Conservation (phyloP, 2,797 vertebrate genomes). For the Bradypodion ventrale region DNA sequence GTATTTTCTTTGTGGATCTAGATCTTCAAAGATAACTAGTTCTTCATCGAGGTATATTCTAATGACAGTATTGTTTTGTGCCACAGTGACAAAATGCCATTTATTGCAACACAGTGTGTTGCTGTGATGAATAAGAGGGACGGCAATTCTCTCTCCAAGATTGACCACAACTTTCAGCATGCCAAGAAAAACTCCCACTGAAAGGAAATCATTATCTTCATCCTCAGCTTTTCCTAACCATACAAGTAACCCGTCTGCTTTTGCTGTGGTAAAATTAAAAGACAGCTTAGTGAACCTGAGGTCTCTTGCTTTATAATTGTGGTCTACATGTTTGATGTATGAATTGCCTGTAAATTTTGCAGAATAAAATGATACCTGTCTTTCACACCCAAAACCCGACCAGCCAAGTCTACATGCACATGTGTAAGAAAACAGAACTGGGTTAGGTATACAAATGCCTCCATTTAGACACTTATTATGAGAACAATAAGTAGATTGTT, state of each 20-base stretch:
- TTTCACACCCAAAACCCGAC: slow-evolving; percentile 80
- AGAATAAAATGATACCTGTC: slow-evolving; percentile 67
- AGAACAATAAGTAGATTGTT: slow-evolving; percentile 77
- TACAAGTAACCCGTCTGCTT: slow-evolving; percentile 77
- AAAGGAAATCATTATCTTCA: slow-evolving; percentile 86
- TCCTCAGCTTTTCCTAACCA: slow-evolving; percentile 85
- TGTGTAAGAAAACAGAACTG: slow-evolving; percentile 68
- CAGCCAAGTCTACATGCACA: slow-evolving; percentile 84
- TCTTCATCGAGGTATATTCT: slow-evolving; percentile 77
- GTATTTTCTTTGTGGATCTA: slow-evolving; percentile 83
- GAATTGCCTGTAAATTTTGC: slow-evolving; percentile 82
- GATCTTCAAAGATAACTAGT: slow-evolving; percentile 78
- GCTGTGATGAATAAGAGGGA: slow-evolving; percentile 72
- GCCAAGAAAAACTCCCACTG: slow-evolving; percentile 79
- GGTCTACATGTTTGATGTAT: slow-evolving; percentile 83
- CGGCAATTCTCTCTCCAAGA: slow-evolving; percentile 80
- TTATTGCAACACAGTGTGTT: slow-evolving; percentile 71
- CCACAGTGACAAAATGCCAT: slow-evolving; percentile 79
- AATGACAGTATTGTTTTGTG: slow-evolving; percentile 80
- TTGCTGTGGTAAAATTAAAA: slow-evolving; percentile 78
- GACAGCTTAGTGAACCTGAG: slow-evolving; percentile 78
- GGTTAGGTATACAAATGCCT: slow-evolving; percentile 74
- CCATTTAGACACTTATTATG: slow-evolving; percentile 76
- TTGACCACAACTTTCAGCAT: slow-evolving; percentile 83
- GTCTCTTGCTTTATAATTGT: slow-evolving; percentile 76